Evolutionary conservation across 2,888 invertebrate species (phyloP).

Genomic region (Drosophila bunnanda): DNA sequence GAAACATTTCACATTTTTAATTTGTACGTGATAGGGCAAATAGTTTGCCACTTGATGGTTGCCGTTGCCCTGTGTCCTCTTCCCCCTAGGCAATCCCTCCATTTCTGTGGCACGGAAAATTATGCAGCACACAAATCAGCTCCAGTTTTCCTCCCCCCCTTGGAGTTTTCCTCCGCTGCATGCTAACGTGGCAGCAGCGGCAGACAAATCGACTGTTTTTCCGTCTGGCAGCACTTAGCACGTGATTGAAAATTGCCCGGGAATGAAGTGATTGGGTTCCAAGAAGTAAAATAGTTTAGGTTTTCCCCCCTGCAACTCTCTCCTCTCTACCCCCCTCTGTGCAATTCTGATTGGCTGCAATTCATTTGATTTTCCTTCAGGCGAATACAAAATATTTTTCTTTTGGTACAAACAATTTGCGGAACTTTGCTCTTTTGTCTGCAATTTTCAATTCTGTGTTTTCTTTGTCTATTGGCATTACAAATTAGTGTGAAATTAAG

Average conservation of each 20-base stretch:
- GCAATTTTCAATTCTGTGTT: slow-evolving; percentile 1
- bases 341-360: slow-evolving; percentile 28
- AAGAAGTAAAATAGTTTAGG: slow-evolving; percentile 31
- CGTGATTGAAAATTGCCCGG: slow-evolving; percentile 79
- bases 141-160: slow-evolving; percentile 43
- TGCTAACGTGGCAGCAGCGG: slow-evolving; percentile 63
- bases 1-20: slow-evolving; percentile 83
- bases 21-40: slow-evolving; percentile 83
- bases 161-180: slow-evolving; percentile 54
- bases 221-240: slow-evolving; percentile 76
- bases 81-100: not conserved
- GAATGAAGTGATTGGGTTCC: slow-evolving; percentile 75
- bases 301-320: not conserved
- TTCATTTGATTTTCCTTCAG: slow-evolving; percentile 25
- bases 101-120: slow-evolving; percentile 60
- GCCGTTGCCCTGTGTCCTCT: not conserved
- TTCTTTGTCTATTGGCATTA: slow-evolving; percentile 72
- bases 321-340: too few relatives aligned
- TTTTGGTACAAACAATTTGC: slow-evolving; percentile 44
- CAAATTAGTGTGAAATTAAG: slow-evolving; percentile 77
- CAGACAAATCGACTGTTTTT: slow-evolving; percentile 71
- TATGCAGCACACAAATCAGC: slow-evolving; percentile 68
- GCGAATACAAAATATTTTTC: slow-evolving; percentile 40
- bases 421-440: slow-evolving; percentile 49
- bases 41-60: slow-evolving; percentile 69